Percentiles rank a stretch among this genome's conserved stretches.
These are phyloP conservation scores for Empidonax traillii DNA, from an alignment of 2,113 vertebrate species.

Conservation along the genomic window DNA sequence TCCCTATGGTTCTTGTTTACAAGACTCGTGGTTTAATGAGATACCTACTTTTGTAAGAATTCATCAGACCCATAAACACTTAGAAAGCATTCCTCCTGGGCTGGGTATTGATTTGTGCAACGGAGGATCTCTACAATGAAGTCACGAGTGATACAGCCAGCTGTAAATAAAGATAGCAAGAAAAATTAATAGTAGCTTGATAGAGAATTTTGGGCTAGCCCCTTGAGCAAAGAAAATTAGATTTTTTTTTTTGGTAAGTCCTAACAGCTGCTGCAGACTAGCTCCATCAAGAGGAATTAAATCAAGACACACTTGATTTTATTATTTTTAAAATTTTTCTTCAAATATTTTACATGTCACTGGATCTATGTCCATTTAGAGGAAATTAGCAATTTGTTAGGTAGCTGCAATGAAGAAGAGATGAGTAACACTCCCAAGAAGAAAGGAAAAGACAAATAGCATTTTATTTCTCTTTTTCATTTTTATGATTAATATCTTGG, in stretches of 20 bases:
- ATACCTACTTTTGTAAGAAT: constrained; percentile 70
- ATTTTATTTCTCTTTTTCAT: background rate
- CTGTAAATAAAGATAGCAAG: constrained; percentile 68
- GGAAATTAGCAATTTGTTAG: background rate
- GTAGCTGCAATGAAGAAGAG: background rate
- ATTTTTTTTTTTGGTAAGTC: background rate
- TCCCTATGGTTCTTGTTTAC: background rate
- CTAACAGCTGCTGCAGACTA: constrained; percentile 26
- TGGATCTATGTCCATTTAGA: background rate
- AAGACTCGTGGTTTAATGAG: background rate
- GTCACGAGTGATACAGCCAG: constrained; percentile 65
- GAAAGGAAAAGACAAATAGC: background rate
- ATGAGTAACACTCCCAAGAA: background rate
- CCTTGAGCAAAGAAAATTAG: background rate
- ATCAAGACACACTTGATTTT: background rate
- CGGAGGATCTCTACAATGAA: constrained; percentile 67
- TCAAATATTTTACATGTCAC: background rate
- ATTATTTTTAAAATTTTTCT: background rate
- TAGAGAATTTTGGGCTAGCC: background rate
- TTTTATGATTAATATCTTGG: background rate
- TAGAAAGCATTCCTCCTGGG: constrained; percentile 45
- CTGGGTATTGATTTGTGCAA: constrained; percentile 18
- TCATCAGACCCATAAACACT: constrained; percentile 67
- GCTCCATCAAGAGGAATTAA: constrained; percentile 64
- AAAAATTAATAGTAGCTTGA: constrained; percentile 35